phyloP scores from a whole-genome alignment of 2,888 invertebrate species.

The Andrena fulva region DNA sequence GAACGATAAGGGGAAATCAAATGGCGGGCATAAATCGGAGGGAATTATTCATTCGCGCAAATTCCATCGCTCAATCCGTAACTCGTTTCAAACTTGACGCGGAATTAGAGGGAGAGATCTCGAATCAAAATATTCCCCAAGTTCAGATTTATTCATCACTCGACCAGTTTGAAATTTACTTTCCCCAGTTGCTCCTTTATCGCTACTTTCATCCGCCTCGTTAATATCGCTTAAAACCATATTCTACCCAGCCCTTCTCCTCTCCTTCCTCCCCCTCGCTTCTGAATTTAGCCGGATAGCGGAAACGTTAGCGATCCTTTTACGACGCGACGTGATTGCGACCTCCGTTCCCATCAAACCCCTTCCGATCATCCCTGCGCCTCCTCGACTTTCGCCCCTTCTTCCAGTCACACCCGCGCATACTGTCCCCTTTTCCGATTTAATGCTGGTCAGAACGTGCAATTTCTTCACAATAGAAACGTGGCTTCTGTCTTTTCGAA shows the following conservation, averaged over 20 bases:
- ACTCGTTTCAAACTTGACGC: not conserved
- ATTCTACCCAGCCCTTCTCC: conserved; percentile 18
- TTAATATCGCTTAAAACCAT: conserved; percentile 58
- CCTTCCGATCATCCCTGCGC: not conserved
- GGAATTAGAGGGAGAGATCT: conserved; percentile 3
- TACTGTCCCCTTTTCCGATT: not conserved
- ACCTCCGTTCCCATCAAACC: conserved; percentile 40
- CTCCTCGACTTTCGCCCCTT: not conserved
- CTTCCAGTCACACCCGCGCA: not conserved
- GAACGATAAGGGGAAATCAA: conserved; percentile 1
- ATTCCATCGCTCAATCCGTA: conserved; percentile 22
- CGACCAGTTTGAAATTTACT: conserved; percentile 32
- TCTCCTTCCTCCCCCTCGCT: not conserved
- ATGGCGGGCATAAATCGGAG: not conserved
- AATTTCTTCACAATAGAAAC: not conserved
- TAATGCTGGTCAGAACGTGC: not conserved
- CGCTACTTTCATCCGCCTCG: conserved; percentile 36
- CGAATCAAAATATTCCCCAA: conserved; percentile 36
- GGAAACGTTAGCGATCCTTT: conserved; percentile 65
- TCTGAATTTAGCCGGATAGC: conserved; percentile 47
- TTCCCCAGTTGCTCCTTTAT: conserved; percentile 30
- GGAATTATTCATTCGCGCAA: conserved; percentile 9
- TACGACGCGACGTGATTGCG: conserved; percentile 71
- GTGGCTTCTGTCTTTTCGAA: not conserved
- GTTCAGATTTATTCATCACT: conserved; percentile 48